A percentile compares a stretch with the other conserved stretches of the same genome.
These are phyloP conservation scores for Uropsilus gracilis DNA, from an alignment of 2,113 vertebrate genomes.

Conservation along the genomic window DNA sequence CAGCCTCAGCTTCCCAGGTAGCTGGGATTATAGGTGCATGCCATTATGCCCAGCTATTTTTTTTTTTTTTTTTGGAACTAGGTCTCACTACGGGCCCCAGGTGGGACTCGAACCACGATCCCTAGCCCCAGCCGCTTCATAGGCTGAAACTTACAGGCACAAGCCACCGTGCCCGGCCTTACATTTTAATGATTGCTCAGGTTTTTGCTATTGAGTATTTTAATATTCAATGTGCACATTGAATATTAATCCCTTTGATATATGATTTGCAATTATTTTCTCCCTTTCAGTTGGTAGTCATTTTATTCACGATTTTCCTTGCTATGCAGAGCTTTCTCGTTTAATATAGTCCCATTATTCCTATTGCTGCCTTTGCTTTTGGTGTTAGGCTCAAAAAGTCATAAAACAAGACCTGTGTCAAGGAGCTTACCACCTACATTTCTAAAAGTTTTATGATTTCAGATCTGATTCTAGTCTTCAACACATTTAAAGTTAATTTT, in stretches of 20 bases:
- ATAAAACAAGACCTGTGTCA: not conserved
- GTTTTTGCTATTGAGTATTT: not conserved
- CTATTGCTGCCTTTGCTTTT: not conserved
- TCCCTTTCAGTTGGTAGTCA: not conserved
- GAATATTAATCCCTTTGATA: not conserved
- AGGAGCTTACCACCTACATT: not conserved
- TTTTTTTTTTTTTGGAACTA: no score
- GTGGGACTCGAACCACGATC: no score
- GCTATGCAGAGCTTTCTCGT: not conserved
- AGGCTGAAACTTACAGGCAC: no score
- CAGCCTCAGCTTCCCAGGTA: no score
- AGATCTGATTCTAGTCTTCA: not conserved
- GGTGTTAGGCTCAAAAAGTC: not conserved
- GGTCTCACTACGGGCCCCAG: no score
- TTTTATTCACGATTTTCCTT: not conserved
- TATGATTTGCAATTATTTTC: not conserved
- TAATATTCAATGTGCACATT: not conserved
- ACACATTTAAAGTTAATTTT: not conserved
- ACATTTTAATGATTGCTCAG: no score
- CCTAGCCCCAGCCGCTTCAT: no score
- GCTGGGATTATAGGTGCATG: no score
- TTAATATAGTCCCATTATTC: not conserved
- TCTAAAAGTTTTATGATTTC: not conserved
- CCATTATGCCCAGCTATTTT: no score
- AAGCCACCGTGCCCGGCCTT: no score